Percentiles rank a stretch among this genome's conserved stretches.
These are phyloP conservation scores for Sycophila texana DNA, from an alignment of 2,888 invertebrate genomes.

Conservation along the genomic window DNA sequence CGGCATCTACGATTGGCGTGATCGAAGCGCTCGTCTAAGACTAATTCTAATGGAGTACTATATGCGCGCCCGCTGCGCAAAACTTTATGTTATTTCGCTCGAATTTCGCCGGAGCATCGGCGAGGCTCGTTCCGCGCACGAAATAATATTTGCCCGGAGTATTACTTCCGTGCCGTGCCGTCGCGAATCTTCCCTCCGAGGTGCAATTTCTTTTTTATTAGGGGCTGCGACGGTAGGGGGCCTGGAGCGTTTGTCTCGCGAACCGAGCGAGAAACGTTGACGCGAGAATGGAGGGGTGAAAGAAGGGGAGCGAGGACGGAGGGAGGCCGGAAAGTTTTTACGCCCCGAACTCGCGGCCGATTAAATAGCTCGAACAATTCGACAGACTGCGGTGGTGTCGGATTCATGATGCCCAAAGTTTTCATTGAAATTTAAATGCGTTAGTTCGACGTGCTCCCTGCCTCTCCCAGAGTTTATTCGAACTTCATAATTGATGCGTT, in stretches of 20 bases:
- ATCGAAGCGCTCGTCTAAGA: conserved; percentile 36
- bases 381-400: conserved; percentile 1
- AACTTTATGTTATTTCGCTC: conserved; percentile 37
- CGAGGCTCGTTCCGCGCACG: not conserved
- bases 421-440: conserved; percentile 45
- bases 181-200: too few relatives aligned
- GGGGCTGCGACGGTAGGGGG: too few relatives aligned
- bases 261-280: too few relatives aligned
- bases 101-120: not conserved
- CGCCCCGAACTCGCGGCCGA: conserved; percentile 19
- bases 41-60: conserved; percentile 44
- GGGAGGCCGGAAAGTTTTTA: conserved; percentile 19
- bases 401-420: conserved; percentile 36
- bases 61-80: not conserved
- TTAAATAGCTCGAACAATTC: conserved; percentile 42
- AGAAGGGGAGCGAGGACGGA: too few relatives aligned
- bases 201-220: too few relatives aligned
- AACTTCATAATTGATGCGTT: conserved; percentile 37
- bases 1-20: conserved; percentile 44
- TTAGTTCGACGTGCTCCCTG: conserved; percentile 8
- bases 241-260: too few relatives aligned
- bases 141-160: conserved; percentile 23
- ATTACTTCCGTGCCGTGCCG: not conserved
- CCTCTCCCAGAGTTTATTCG: conserved; percentile 20
- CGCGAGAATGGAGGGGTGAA: too few relatives aligned